Base-by-base conservation (phyloP, 2,888 invertebrate species). In the Athalia cordata region DNA sequence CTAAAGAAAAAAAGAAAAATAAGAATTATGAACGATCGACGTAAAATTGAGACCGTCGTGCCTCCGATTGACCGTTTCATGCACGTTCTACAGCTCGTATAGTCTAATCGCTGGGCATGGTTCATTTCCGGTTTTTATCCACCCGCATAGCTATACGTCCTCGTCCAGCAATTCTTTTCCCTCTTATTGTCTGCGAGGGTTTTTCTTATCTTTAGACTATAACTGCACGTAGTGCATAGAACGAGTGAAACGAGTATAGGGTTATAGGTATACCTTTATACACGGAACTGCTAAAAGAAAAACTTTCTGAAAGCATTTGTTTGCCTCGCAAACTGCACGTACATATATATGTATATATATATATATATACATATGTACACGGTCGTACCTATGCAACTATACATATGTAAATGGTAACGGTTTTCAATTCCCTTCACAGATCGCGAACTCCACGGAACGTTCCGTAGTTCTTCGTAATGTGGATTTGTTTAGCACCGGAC, bases 401-500 rank as follows among this genome's bases (percentile, higher is more conserved):
- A 29, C 55, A 55, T 55, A 3, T 29, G 29, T 29, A 55, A 55
- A 55, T 4, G 4, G 3, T 55, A 55, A 55, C 55, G 55, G n/a
- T 11, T 55, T 55, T 55, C 3, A 55, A 55, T 11, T 11, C 55
- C 9, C 55, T 81, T 85, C 91, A 13, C 90, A 94, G 94, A 89
- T 93, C 84, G 92, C 93, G 80, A 94, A 93, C 87, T 93, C 93
- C 4, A 93, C 93, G 80, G 94, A 93, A 78, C 93, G 92, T 77
- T 92, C 93, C 82, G 93, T 95, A 81, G 93, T 94, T 75, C 91
- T 96, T 85, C 92, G 92, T 80, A 93, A 94, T 13, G 94, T 95
- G 79, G 93, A 93, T 82, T 90, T 95, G 85, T 93, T 93, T 89
- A 94, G 95, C 78, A 93, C 94, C 70, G 95, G 95, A 65, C 92